These are phyloP conservation scores for Metopolophium dirhodum DNA, from an alignment of 1,140 invertebrate species.

Conservation along the genomic window DNA sequence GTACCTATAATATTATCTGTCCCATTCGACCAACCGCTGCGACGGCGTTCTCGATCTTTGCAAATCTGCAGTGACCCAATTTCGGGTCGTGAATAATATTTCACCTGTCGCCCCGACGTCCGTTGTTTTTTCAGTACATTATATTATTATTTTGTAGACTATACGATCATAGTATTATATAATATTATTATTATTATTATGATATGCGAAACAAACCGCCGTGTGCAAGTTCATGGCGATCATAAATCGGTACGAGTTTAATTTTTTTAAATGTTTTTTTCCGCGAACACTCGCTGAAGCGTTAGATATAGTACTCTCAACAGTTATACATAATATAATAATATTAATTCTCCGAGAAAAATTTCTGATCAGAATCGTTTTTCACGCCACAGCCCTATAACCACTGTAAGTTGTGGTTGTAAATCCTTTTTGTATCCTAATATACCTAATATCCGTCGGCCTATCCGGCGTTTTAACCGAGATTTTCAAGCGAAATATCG, in stretches of 20 bases:
- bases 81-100: background rate
- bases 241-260: background rate
- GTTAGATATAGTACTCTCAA: too few species aligned
- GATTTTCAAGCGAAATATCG: background rate
- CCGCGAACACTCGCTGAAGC: background rate
- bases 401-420: background rate
- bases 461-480: background rate
- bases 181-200: background rate
- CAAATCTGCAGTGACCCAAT: background rate
- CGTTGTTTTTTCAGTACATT: background rate
- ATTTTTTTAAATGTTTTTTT: background rate
- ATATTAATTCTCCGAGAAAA: background rate
- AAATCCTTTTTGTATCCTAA: background rate
- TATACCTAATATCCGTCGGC: too few species aligned
- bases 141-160: background rate
- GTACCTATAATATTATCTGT: background rate
- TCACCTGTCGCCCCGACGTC: background rate
- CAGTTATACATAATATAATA: too few species aligned
- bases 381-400: background rate
- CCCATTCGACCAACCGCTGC: background rate
- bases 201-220: background rate
- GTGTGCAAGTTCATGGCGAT: background rate
- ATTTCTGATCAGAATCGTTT: background rate
- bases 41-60: background rate
- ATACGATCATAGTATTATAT: background rate